Conservation (phyloP, 2,113 vertebrate genomes). For the Ictalurus punctatus region DNA sequence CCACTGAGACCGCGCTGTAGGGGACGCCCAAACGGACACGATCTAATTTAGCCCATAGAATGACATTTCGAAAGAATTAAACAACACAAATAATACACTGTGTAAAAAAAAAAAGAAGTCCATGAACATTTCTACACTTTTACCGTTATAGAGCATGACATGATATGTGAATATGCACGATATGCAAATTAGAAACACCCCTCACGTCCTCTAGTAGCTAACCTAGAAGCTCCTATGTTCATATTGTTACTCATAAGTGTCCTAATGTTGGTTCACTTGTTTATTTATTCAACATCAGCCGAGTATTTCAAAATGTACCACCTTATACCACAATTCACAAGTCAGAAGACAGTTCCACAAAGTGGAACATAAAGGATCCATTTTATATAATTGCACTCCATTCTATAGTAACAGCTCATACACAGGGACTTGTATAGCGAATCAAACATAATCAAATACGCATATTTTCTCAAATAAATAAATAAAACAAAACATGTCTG, state of each 20-base stretch:
- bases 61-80: not conserved
- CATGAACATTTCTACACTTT: not conserved
- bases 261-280: not conserved
- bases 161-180: not conserved
- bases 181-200: not conserved
- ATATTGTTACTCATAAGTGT: not conserved
- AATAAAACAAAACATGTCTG: not conserved
- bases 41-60: not conserved
- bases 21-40: not conserved
- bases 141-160: not conserved
- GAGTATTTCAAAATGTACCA: not conserved
- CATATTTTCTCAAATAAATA: not conserved
- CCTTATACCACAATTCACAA: not conserved
- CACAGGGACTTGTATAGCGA: not conserved
- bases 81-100: not conserved
- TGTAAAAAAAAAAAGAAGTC: not conserved
- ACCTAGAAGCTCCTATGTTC: not conserved
- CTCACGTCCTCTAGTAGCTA: not conserved
- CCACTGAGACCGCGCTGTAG: not conserved
- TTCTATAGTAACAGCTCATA: not conserved
- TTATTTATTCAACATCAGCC: not conserved
- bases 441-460: not conserved
- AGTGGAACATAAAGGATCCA: not conserved
- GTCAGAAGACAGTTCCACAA: not conserved
- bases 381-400: not conserved